Conservation (phyloP, 2,888 invertebrate genomes). For the Amitus sp. region DNA sequence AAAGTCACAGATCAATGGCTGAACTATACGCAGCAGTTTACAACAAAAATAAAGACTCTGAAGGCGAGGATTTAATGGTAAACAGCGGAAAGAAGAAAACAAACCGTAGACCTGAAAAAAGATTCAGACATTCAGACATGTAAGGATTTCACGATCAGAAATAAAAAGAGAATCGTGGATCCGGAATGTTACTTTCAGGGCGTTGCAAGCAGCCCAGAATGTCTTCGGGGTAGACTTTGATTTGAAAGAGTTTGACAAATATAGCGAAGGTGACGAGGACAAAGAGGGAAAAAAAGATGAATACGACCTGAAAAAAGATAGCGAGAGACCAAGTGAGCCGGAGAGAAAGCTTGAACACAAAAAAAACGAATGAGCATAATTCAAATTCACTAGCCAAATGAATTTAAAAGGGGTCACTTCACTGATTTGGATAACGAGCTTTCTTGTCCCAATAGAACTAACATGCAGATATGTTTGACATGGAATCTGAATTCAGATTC, state of each 20-base stretch:
- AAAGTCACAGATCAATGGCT: slow-evolving; percentile 71
- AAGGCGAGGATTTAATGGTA: slow-evolving; percentile 97
- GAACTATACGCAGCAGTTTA: slow-evolving; percentile 79
- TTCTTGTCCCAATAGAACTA: slow-evolving; percentile 20
- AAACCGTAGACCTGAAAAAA: slow-evolving; percentile 80
- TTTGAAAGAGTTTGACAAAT: slow-evolving; percentile 89
- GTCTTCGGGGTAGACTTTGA: slow-evolving; percentile 99
- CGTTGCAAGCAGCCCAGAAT: slow-evolving; percentile 97
- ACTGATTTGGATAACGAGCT: slow-evolving; percentile 91
- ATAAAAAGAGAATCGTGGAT: too few species aligned
- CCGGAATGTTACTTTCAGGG: slow-evolving; percentile 65
- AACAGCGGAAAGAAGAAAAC: slow-evolving; percentile 94
- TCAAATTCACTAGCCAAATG: slow-evolving; percentile 97
- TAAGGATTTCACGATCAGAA: slow-evolving; percentile 60
- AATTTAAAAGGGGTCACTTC: slow-evolving; percentile 94
- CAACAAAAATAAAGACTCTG: slow-evolving; percentile 83
- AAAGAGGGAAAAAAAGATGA: slow-evolving; percentile 85
- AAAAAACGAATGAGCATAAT: slow-evolving; percentile 85
- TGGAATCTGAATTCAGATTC: slow-evolving; percentile 69
- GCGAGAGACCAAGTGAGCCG: slow-evolving; percentile 70
- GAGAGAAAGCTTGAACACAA: slow-evolving; percentile 83
- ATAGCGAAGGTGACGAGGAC: slow-evolving; percentile 86
- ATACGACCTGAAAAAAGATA: slow-evolving; percentile 78
- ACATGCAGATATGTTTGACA: not conserved
- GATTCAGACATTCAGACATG: slow-evolving; percentile 88